phyloP scores from a whole-genome alignment of 2,888 invertebrate species.

The Pasiphila rectangulata region DNA sequence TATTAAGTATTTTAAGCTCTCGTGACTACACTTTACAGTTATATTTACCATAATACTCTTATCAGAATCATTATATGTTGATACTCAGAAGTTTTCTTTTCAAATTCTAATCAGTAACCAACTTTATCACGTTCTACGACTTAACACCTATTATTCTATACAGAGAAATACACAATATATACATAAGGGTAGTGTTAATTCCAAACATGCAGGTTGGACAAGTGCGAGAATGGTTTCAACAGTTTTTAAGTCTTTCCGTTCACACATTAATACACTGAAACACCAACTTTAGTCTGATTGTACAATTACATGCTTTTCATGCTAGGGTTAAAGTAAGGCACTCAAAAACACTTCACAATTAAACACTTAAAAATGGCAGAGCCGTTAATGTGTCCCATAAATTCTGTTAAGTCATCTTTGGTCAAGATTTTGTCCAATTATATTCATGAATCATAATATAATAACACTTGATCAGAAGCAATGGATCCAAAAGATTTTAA shows the following conservation, averaged over 20 bases:
- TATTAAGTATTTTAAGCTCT: conserved; percentile 1
- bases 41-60: background rate
- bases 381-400: background rate
- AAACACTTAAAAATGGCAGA: conserved; percentile 19
- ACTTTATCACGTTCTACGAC: conserved; percentile 19
- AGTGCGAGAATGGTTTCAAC: conserved; percentile 8
- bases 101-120: conserved; percentile 8
- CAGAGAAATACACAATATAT: conserved; percentile 25
- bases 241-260: conserved; percentile 17
- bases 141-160: conserved; percentile 23
- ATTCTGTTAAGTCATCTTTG: too few relatives aligned
- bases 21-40: background rate
- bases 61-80: conserved; percentile 5
- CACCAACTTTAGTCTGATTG: conserved; percentile 10
- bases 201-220: conserved; percentile 25
- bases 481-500: too few relatives aligned
- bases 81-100: conserved; percentile 1
- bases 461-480: background rate
- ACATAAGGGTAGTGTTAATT: conserved; percentile 23
- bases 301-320: conserved; percentile 15
- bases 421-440: too few relatives aligned
- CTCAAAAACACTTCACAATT: conserved; percentile 32
- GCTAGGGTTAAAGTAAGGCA: conserved; percentile 23
- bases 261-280: conserved; percentile 15
- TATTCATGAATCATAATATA: too few relatives aligned